Evolutionary conservation across 2,113 vertebrate genomes (phyloP), one percentile per base, ranked within the genome.

Genomic region (Dromas ardeola): DNA sequence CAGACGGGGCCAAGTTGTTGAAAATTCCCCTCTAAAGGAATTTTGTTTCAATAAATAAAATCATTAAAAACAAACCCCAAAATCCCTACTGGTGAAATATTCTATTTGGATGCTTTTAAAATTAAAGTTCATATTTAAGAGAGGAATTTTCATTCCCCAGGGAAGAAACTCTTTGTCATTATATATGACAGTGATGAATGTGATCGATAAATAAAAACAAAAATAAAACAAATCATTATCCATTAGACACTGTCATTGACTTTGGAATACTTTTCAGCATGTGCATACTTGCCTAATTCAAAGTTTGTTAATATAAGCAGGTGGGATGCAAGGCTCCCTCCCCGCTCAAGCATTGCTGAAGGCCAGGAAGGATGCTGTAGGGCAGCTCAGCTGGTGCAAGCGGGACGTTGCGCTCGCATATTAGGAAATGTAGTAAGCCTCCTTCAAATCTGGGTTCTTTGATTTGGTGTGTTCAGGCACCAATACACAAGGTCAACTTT

Each of bases 1-100:
- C 65, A 6, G 2, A 8, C 2, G 1, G 0, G 8, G 27, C 3
- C 32, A 21, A n/a, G 17, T 13, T 49, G 23, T 1, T 13, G n/a
- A 14, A 80, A 73, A 65, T 26, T 22, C 92, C 58, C 38, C 27
- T 43, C 30, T 14, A 10, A 61, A 10, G 20, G 34, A 67, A 22
- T 69, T 66, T 45, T 38, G 3, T 55, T 61, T 19, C 47, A 76
- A 34, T 47, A 47, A 69, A 69, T 26, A 27, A 50, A 83, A 27
- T 27, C 1, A 5, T 22, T 20, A 29, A 58, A 70, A 73, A 9
- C 0, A 8, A 23, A 30, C 5, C 3, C 2, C 5, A 62, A 47
- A 45, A 3, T 9, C 0, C 5, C 1, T 10, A 5, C 5, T 3
- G 30, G 2, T 0, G 42, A 72, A 72, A 61, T 42, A 40, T 2